Evolutionary conservation across 2,888 invertebrate species (phyloP).

Genomic region (Pachycephus smyrnensis): DNA sequence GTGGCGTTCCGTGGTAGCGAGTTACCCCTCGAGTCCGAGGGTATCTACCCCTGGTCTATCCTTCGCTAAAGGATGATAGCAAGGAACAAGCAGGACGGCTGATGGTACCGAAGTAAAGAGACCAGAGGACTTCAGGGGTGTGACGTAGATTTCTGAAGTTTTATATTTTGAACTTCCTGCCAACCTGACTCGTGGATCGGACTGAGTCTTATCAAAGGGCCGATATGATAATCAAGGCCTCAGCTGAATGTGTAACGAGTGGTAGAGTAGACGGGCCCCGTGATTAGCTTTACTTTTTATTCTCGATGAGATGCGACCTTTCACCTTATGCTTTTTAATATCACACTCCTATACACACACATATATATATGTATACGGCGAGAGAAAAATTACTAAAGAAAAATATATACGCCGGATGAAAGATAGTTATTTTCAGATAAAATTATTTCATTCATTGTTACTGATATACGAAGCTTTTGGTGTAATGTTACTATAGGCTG

Average conservation of each 20-base stretch:
- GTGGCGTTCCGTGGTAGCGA: conserved; percentile 27
- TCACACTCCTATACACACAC: background rate
- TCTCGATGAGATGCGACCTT: background rate
- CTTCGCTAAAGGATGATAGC: background rate
- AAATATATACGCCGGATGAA: background rate
- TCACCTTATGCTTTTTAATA: conserved; percentile 11
- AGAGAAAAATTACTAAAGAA: background rate
- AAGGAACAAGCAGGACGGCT: background rate
- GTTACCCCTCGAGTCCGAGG: conserved; percentile 1
- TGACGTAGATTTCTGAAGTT: conserved; percentile 48
- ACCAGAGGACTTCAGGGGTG: background rate
- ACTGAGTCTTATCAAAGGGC: conserved; percentile 56
- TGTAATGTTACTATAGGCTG: background rate
- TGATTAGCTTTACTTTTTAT: conserved; percentile 51
- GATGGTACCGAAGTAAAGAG: background rate
- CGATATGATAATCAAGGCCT: conserved; percentile 62
- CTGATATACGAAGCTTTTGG: background rate
- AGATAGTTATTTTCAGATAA: background rate
- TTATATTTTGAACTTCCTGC: conserved; percentile 42
- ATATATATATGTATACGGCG: too few species aligned
- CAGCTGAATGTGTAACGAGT: conserved; percentile 63
- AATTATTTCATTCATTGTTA: background rate
- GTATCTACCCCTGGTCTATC: background rate
- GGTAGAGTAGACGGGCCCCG: conserved; percentile 16
- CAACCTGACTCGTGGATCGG: background rate